Evolutionary conservation across 2,888 invertebrate genomes (phyloP).

Genomic region (Oligia latruncula): DNA sequence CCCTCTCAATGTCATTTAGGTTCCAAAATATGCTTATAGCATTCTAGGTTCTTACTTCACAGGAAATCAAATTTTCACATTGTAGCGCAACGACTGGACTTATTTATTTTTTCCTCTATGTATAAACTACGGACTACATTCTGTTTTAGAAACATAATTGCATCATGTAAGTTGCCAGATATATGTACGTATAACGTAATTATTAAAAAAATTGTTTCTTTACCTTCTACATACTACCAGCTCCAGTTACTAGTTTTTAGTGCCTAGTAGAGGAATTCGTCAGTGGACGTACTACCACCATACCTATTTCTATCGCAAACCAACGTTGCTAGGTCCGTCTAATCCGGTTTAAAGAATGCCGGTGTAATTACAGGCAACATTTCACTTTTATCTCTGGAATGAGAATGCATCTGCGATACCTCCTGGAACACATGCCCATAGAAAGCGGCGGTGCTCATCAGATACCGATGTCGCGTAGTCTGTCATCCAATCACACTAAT

Average conservation of each 20-base stretch:
- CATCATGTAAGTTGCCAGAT: neutral
- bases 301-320: neutral
- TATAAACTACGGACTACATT: neutral
- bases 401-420: neutral
- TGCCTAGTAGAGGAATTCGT: neutral
- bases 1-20: neutral
- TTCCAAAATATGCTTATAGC: neutral
- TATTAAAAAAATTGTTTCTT: neutral
- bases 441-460: neutral
- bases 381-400: constrained; percentile 20
- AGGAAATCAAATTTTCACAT: neutral
- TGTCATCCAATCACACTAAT: neutral
- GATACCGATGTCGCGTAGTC: neutral
- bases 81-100: neutral
- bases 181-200: neutral
- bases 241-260: neutral
- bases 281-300: neutral
- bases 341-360: neutral
- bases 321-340: neutral
- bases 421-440: neutral
- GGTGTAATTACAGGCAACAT: constrained; percentile 8
- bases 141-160: neutral
- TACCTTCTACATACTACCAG: neutral
- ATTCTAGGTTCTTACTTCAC: neutral
- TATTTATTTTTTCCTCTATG: neutral